Evolutionary conservation across 2,113 vertebrate genomes (phyloP).

Genomic region (Dromaius novaehollandiae): DNA sequence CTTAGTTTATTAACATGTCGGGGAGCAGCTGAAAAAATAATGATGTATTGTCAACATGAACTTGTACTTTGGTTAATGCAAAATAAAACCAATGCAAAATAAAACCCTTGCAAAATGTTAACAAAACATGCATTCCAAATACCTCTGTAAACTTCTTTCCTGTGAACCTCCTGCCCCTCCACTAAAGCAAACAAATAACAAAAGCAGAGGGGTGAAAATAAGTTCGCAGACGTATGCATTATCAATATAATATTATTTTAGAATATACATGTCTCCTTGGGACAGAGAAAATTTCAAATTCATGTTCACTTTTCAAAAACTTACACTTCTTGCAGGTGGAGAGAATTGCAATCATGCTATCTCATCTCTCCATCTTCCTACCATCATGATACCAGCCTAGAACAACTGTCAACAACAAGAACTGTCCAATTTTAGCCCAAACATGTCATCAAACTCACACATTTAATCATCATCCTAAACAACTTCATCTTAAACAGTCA

Average conservation of each 20-base stretch:
- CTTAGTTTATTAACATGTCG: slow-evolving; percentile 49
- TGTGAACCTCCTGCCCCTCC: background rate
- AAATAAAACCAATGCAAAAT: slow-evolving; percentile 47
- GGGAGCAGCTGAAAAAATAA: slow-evolving; percentile 49
- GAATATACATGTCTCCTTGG: background rate
- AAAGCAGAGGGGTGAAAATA: background rate
- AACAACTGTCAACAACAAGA: background rate
- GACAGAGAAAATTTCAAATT: background rate
- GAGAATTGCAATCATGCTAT: background rate
- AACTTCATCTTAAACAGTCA: background rate
- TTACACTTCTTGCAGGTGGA: background rate
- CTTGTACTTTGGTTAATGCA: slow-evolving; percentile 22
- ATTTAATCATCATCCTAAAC: background rate
- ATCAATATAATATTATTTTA: background rate
- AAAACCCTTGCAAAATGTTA: slow-evolving; percentile 39
- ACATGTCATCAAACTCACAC: background rate
- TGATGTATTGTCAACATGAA: slow-evolving; percentile 57
- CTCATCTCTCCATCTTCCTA: background rate
- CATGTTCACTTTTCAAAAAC: background rate
- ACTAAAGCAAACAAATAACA: background rate
- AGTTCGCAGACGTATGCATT: background rate
- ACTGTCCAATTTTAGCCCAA: background rate
- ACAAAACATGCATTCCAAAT: slow-evolving; percentile 1
- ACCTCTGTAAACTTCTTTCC: background rate
- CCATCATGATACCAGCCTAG: background rate